Conservation (phyloP, 2,888 invertebrate species). For the Margaritifera margaritifera region DNA sequence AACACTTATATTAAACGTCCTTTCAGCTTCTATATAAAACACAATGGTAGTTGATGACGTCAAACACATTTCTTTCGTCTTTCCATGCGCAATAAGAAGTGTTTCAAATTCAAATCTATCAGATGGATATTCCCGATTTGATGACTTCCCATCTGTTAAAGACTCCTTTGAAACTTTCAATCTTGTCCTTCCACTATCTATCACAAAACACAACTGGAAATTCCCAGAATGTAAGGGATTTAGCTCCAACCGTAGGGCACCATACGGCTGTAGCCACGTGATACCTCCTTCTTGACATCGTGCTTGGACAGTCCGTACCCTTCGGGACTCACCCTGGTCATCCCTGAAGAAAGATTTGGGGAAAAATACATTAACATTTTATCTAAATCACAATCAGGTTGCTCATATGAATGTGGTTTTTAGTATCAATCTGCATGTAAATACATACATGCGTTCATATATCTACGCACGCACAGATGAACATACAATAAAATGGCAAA, state of each 20-base stretch:
- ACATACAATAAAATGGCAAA: no score
- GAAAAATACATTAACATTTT: no score
- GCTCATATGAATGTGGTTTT: no score
- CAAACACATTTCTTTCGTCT: conserved; percentile 45
- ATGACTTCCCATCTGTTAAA: not conserved
- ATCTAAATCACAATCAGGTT: no score
- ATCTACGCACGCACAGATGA: no score
- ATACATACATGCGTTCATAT: no score
- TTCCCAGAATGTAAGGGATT: conserved; percentile 27
- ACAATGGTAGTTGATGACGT: conserved; percentile 33
- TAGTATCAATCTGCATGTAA: no score
- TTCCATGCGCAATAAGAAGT: conserved; percentile 33
- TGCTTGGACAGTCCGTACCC: no score
- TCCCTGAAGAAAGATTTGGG: no score
- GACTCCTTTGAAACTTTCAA: conserved; percentile 50
- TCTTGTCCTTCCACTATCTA: conserved; percentile 36
- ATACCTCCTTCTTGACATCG: conserved; percentile 48
- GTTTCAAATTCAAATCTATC: conserved; percentile 16
- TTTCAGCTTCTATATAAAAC: conserved; percentile 53
- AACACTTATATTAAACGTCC: conserved; percentile 25
- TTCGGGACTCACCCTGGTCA: no score
- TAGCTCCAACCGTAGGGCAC: conserved; percentile 47
- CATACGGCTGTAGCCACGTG: conserved; percentile 52
- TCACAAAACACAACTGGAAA: conserved; percentile 43
- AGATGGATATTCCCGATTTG: conserved; percentile 16